phyloP scores from a whole-genome alignment of 2,888 invertebrate species.

The Volucella inflata region DNA sequence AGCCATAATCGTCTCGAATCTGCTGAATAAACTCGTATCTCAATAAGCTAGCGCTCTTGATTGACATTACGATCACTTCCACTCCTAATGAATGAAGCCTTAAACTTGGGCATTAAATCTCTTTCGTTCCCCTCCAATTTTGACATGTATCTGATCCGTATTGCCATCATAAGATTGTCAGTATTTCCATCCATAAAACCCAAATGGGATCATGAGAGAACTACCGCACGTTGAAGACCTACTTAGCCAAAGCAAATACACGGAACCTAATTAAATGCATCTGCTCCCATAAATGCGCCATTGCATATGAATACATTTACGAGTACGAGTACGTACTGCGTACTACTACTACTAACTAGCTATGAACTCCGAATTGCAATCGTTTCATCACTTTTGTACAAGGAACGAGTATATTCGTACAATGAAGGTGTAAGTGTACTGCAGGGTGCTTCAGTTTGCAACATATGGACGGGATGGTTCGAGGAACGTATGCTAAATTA shows the following conservation, averaged over 20 bases:
- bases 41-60: not conserved
- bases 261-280: conserved; percentile 69
- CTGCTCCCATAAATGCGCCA: conserved; percentile 65
- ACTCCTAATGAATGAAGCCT: conserved; percentile 41
- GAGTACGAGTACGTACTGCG: conserved; percentile 17
- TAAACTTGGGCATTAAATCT: conserved; percentile 60
- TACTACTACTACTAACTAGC: conserved; percentile 63
- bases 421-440: conserved; percentile 8
- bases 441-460: conserved; percentile 10
- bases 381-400: conserved; percentile 69
- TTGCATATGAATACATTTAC: not conserved
- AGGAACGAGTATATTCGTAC: not conserved
- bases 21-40: conserved; percentile 4
- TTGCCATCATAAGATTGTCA: conserved; percentile 18
- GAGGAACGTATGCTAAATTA: conserved; percentile 67
- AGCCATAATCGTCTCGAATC: not conserved
- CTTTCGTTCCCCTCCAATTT: not conserved
- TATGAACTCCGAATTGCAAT: conserved; percentile 59
- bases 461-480: conserved; percentile 59
- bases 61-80: conserved; percentile 55
- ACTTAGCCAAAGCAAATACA: conserved; percentile 56
- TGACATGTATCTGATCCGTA: conserved; percentile 1
- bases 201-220: conserved; percentile 37
- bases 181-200: conserved; percentile 61
- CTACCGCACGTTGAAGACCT: not conserved